Evolutionary conservation across 2,113 vertebrate species (phyloP).

Genomic region (Neogobius melanostomus): DNA sequence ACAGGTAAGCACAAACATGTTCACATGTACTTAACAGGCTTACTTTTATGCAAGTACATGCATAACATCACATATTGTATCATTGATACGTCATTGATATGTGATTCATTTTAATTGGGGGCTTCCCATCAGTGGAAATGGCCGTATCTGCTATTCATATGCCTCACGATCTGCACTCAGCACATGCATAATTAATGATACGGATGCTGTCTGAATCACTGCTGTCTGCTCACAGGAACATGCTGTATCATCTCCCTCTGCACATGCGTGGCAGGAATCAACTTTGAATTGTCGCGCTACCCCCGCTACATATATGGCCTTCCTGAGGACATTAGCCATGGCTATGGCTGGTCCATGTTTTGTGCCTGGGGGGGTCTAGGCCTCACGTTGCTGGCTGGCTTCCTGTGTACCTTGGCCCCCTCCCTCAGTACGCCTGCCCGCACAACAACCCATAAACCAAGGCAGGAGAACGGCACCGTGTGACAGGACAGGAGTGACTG

Average conservation of each 20-base stretch:
- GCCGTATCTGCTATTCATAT: constrained; percentile 3
- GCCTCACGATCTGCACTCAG: constrained; percentile 4
- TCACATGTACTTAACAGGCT: not conserved
- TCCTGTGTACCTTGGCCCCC: constrained; percentile 90
- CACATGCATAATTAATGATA: constrained; percentile 16
- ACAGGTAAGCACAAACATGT: not conserved
- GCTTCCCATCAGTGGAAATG: constrained; percentile 4
- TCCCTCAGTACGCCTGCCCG: constrained; percentile 84
- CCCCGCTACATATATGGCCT: constrained; percentile 90
- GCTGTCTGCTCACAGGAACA: constrained; percentile 79
- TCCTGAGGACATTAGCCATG: constrained; percentile 94
- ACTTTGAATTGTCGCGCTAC: constrained; percentile 93
- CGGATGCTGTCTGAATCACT: constrained; percentile 22
- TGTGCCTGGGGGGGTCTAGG: constrained; percentile 94
- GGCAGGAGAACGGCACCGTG: constrained; percentile 92
- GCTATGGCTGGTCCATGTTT: constrained; percentile 97
- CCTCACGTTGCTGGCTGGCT: constrained; percentile 90
- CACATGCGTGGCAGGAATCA: constrained; percentile 93
- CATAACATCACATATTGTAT: not conserved
- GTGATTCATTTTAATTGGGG: constrained; percentile 8
- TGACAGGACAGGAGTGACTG: constrained; percentile 68
- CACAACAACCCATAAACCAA: constrained; percentile 85
- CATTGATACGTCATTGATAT: not conserved
- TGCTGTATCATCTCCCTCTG: constrained; percentile 95
- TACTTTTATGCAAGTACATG: not conserved